Evolutionary conservation across 2,888 invertebrate genomes (phyloP), one percentile per base, ranked within the genome.

Genomic region (Brachylomia viminalis): DNA sequence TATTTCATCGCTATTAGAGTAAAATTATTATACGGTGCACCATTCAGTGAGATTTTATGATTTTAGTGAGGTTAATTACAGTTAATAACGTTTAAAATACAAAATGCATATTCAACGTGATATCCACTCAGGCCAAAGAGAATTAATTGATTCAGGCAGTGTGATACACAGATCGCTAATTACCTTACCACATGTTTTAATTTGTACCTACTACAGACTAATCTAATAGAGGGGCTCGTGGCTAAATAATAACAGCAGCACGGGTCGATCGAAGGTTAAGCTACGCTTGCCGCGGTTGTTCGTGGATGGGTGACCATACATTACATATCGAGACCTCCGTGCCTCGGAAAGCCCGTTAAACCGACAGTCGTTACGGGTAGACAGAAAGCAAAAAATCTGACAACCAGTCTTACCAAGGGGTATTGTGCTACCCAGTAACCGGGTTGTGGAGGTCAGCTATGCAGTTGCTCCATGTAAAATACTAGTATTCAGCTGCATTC

Each of bases 151-250:
- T 59, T 69, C 54, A 77, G 49, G 27, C 71, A 42, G 20, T n/a
- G 38, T 17, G 56, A 54, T 52, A 42, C 62, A 71, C 45, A 58
- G n/a, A 62, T 33, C 20, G 42, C 13, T 66, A 72, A 67, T 79
- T 74, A 70, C 61, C 15, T 30, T 45, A 71, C 58, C 70, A 54
- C n/a, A 68, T 58, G 71, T 75, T 82, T 72, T 79, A 62, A 75
- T 67, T 64, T 27, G 38, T 52, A 70, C n/a, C n/a, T n/a, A n/a
- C 20, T 59, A 71, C 30, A 52, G 23, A 75, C 11, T 80, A 62
- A 33, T 59, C 23, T 65, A 56, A 38, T 56, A 67, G 7, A 38
- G 17, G 1, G 45, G 5, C 11, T 33, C 7, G 2, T n/a, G n/a
- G 11, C 67, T 38, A n/a, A 20, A 56, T 33, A 56, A 33, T 54